phyloP scores from a whole-genome alignment of 2,888 invertebrate genomes.

The Sphaerophoria rueppellii region DNA sequence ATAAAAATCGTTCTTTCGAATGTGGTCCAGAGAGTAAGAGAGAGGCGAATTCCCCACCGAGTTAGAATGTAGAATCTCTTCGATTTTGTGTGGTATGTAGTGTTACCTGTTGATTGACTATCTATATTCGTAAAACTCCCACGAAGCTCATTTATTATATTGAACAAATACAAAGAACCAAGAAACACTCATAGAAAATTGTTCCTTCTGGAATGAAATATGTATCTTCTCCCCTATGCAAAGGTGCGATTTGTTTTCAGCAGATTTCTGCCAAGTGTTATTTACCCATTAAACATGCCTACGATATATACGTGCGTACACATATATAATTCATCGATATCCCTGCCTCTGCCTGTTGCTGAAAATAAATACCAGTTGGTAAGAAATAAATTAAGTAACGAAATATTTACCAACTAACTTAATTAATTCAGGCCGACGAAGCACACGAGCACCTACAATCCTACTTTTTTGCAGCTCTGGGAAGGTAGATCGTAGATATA shows the following conservation, averaged over 20 bases:
- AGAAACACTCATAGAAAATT: neutral
- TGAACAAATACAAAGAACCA: neutral
- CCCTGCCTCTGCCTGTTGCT: conserved; percentile 35
- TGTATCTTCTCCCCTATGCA: neutral
- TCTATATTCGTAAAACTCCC: conserved; percentile 16
- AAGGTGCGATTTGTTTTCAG: conserved; percentile 36
- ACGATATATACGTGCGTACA: too few relatives aligned
- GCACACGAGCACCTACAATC: neutral
- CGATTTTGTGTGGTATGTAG: neutral
- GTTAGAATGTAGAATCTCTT: neutral
- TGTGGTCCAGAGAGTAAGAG: conserved; percentile 38
- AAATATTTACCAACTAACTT: conserved; percentile 29
- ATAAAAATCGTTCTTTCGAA: conserved; percentile 10
- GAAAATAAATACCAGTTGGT: neutral
- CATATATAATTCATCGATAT: neutral
- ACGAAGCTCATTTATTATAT: neutral
- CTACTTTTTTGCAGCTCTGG: neutral
- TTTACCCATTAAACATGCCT: too few relatives aligned
- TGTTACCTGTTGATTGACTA: conserved; percentile 66
- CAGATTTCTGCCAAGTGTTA: conserved; percentile 8
- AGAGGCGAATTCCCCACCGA: neutral
- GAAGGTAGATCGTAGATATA: neutral
- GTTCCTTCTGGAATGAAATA: conserved; percentile 13
- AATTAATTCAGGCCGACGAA: conserved; percentile 23
- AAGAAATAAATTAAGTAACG: neutral